Conservation (phyloP, 2,797 vertebrate genomes). For the Xenops minutus region DNA sequence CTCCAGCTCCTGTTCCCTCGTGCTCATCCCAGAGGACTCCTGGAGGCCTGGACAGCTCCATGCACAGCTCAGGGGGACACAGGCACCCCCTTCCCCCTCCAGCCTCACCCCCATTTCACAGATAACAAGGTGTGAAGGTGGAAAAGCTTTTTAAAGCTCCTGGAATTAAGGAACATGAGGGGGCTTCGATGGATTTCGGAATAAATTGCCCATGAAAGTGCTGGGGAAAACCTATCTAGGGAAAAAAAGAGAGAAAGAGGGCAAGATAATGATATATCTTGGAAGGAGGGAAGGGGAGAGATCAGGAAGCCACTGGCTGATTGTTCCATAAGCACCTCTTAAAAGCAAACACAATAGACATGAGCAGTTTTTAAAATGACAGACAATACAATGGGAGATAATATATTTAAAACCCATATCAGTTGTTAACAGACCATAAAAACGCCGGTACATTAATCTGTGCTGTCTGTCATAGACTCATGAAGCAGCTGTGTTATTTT, state of each 20-base stretch:
- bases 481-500: constrained; percentile 74
- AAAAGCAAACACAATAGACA: constrained; percentile 75
- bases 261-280: background rate
- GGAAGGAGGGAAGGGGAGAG: constrained; percentile 22
- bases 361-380: constrained; percentile 74
- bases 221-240: constrained; percentile 46
- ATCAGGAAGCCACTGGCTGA: constrained; percentile 42
- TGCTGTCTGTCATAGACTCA: constrained; percentile 73
- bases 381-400: constrained; percentile 77
- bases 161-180: constrained; percentile 25
- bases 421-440: constrained; percentile 81
- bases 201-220: constrained; percentile 70
- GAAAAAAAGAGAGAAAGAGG: background rate
- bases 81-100: background rate
- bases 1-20: background rate
- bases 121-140: background rate
- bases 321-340: constrained; percentile 69
- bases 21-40: accelerated
- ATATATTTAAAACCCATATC: constrained; percentile 82
- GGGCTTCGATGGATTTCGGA: constrained; percentile 26
- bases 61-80: accelerated
- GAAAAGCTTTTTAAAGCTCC: constrained; percentile 10
- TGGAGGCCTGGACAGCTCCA: accelerated
- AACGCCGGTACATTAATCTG: constrained; percentile 75
- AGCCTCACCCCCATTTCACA: background rate